Evolutionary conservation across 2,113 vertebrate species (phyloP), one percentile per base, ranked within the genome.

Genomic region (Oryzias melastigma): DNA sequence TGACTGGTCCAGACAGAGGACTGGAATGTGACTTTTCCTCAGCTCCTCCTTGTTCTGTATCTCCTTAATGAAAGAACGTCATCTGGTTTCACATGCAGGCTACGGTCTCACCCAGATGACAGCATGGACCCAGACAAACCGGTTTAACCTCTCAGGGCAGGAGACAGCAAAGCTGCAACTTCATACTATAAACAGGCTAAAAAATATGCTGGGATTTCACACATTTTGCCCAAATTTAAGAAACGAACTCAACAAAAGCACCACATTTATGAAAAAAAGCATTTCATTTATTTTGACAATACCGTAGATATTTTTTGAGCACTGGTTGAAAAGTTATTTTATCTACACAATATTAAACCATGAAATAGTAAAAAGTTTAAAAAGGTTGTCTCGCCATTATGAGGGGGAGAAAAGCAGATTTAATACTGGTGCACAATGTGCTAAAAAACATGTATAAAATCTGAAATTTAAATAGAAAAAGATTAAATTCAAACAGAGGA

Each of bases 281-380:
- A 22, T 22, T 83, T 85, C 75, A 85, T 86, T 85, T 80, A 16
- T 73, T 71, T 69, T 62, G 41, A 83, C 51, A 80, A 68, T 68
- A 54, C 62, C 15, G 22, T 22, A 22, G 22, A 35, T 12, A 74
- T 54, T 27, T 72, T 62, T 58, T 62, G 5, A 53, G 46, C 3
- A 3, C 5, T 61, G 15, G 24, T 22, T 43, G 27, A 65, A 7
- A 17, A 55, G 54, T 57, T 62, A 25, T 69, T 47, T 44, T 48
- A 63, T 71, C 63, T 72, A 77, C 63, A 83, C 10, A 58, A 35
- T 53, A 2, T 55, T 22, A 27, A n/a, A 16, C 17, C 65, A 24
- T 15, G 42, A 60, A 0, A 35, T 35, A 60, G 61, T 7, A 58
- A 20, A 81, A 29, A 58, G 57, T 58, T 25, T 49, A 67, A 45